phyloP scores from a whole-genome alignment of 2,888 invertebrate species.

The Meghimatium bilineatum region DNA sequence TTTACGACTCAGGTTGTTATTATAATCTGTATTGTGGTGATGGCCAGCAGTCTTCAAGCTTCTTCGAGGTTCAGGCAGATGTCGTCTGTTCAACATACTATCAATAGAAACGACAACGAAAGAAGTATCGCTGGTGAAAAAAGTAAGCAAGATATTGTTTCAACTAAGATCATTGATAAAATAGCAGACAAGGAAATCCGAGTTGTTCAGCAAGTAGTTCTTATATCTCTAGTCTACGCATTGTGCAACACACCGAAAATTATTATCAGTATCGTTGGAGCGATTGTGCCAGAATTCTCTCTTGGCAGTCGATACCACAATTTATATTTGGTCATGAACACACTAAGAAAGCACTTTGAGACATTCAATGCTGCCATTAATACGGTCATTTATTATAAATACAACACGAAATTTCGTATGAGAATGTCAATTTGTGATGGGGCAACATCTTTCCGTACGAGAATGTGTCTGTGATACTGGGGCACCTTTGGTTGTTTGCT shows the following conservation, averaged over 20 bases:
- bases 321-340: background rate
- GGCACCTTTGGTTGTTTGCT: too few relatives aligned
- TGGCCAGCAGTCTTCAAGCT: constrained; percentile 14
- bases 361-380: constrained; percentile 18
- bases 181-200: background rate
- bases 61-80: background rate
- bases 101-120: background rate
- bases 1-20: constrained; percentile 1
- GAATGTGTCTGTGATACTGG: too few relatives aligned
- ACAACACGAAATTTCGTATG: constrained; percentile 23
- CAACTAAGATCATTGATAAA: background rate
- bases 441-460: too few relatives aligned
- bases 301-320: constrained; percentile 11
- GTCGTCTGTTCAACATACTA: background rate
- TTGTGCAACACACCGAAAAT: constrained; percentile 19
- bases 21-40: constrained; percentile 15
- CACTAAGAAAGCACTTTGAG: background rate
- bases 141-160: background rate
- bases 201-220: constrained; percentile 17
- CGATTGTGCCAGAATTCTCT: background rate
- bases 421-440: background rate
- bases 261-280: background rate
- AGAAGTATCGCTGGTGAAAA: background rate
- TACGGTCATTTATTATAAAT: constrained; percentile 25
- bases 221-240: background rate